Evolutionary conservation across 1,140 invertebrate species (phyloP), one percentile per base, ranked within the genome.

Genomic region (Lutraria rhynchaena): DNA sequence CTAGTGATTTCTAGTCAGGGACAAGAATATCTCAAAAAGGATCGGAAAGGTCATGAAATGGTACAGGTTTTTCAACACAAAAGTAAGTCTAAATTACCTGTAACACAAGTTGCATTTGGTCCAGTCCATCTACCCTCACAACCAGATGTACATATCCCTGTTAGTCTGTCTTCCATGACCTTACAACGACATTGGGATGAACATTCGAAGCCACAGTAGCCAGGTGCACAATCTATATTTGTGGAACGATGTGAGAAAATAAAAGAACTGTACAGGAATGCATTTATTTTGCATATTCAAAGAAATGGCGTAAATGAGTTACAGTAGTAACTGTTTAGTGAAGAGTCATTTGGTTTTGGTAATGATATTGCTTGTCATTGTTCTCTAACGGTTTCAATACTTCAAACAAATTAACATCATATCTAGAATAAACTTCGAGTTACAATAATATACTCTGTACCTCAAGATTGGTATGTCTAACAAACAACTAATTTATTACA

Each of bases 121-220:
- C 31, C 31, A 5, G 57, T 60, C 57, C 57, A 60, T 35, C 57
- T 33, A 19, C 29, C 57, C n/a, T 33, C 13, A n/a, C 57, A 60
- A 15, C 57, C 57, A 19, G 57, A 60, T 13, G 13, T 35, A 15
- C 57, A 60, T 3, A 27, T 24, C 4, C 57, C 57, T 35, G 31
- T 19, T 15, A 60, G 13, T 33, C 29, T 60, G 13, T 60, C 57
- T 60, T 60, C 57, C 3, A 60, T 5, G 1, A 33, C n/a, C 57
- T 60, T 60, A 33, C 57, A 60, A 15, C n/a, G 57, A 60, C 57
- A 60, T 60, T 60, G 15, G 17, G 13, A 15, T 27, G 31, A 60
- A 33, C 57, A 60, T 13, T 60, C 31, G 37, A 19, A 60, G 29
- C 57, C 57, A 35, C 57, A 60, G 11, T 11, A 19, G 13, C 57